Evolutionary conservation across 2,888 invertebrate genomes (phyloP).

Genomic region (Sussaba pulchella): DNA sequence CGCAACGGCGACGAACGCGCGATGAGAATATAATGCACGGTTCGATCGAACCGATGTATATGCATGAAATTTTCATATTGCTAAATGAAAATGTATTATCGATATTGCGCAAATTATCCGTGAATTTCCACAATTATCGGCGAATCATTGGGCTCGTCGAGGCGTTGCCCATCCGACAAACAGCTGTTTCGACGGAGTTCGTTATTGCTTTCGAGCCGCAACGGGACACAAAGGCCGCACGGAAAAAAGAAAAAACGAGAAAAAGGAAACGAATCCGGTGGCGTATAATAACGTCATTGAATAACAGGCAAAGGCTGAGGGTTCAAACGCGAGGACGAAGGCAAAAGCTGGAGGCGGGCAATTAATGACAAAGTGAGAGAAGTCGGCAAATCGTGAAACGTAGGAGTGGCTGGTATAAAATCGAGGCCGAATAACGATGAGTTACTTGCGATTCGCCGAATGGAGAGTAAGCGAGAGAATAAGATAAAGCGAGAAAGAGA

Average conservation of each 20-base stretch:
- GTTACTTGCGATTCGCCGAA: conserved; percentile 20
- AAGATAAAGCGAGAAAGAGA: neutral
- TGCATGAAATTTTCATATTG: neutral
- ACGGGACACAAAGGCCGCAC: neutral
- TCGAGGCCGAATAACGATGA: conserved; percentile 35
- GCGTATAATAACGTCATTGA: conserved; percentile 29
- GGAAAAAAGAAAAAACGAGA: neutral
- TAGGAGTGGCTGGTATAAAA: conserved; percentile 22
- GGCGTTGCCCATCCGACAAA: neutral
- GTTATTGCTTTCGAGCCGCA: conserved; percentile 23
- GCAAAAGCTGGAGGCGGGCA: conserved; percentile 17
- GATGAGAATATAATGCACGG: neutral
- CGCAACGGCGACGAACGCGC: neutral
- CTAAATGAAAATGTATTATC: neutral
- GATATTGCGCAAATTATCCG: conserved; percentile 12
- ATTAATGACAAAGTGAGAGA: conserved; percentile 54
- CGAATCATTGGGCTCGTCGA: neutral
- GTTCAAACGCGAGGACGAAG: conserved; percentile 46
- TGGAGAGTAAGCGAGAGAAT: conserved; percentile 13
- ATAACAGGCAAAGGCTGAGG: conserved; percentile 41
- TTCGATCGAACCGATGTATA: neutral
- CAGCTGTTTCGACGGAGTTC: conserved; percentile 21
- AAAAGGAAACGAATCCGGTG: neutral
- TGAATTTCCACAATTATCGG: conserved; percentile 44
- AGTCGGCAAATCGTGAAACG: conserved; percentile 6